These are phyloP conservation scores for Enteromius thamalakanensis DNA, from an alignment of 2,797 vertebrate species.

Conservation along the genomic window DNA sequence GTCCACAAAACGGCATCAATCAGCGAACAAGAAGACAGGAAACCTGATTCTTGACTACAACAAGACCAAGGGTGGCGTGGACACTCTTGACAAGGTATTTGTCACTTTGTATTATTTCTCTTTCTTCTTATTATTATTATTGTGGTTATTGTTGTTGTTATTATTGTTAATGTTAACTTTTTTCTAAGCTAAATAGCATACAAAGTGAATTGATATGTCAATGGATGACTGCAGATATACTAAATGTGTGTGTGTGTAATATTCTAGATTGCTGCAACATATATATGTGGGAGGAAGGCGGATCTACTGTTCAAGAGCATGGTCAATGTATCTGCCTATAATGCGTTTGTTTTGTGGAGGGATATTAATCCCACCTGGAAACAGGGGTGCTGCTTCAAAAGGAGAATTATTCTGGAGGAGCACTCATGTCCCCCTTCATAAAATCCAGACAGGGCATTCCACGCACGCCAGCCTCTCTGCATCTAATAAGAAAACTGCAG, in stretches of 20 bases:
- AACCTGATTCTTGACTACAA: not conserved
- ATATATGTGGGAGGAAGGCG: not conserved
- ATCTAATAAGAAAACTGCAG: not conserved
- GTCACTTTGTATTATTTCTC: too few species aligned
- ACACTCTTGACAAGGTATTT: not conserved
- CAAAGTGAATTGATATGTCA: not conserved
- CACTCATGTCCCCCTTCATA: not conserved
- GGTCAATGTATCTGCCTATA: not conserved
- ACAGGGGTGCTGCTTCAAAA: not conserved
- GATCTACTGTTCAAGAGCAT: not conserved
- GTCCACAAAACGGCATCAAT: not conserved
- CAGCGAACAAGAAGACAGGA: not conserved
- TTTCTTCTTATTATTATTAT: not conserved
- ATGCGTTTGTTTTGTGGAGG: not conserved
- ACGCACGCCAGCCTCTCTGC: not conserved
- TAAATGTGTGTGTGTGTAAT: not conserved
- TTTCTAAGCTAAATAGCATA: not conserved
- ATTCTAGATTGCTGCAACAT: not conserved
- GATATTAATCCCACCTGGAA: not conserved
- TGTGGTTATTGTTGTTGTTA: not conserved
- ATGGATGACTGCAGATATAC: not conserved
- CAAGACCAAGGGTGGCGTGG: not conserved
- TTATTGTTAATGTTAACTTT: not conserved
- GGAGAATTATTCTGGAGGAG: not conserved
- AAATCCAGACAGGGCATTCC: not conserved